phyloP scores from a whole-genome alignment of 2,888 invertebrate species.

The Hesperia comma region DNA sequence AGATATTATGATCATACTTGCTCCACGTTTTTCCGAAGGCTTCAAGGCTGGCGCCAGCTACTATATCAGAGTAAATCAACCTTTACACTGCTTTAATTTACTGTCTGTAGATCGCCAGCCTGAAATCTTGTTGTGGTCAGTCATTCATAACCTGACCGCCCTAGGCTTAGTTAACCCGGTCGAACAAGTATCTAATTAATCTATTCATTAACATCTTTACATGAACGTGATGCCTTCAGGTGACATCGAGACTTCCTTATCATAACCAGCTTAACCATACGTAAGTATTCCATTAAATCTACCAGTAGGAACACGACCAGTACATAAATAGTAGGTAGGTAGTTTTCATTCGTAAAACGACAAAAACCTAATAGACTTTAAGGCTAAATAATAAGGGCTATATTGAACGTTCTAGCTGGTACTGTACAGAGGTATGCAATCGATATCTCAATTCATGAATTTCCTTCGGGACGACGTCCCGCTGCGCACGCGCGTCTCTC shows the following conservation, averaged over 20 bases:
- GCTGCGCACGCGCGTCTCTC: slow-evolving; percentile 51
- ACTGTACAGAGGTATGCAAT: slow-evolving; percentile 26
- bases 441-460: slow-evolving; percentile 42
- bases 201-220: neutral
- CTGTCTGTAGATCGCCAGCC: no score
- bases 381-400: neutral
- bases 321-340: neutral
- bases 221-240: neutral
- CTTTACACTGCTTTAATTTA: no score
- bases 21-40: no score
- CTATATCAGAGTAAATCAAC: no score
- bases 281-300: slow-evolving; percentile 40
- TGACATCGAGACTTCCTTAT: neutral
- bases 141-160: no score
- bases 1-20: no score
- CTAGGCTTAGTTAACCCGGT: no score
- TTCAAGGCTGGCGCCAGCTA: no score
- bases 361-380: neutral
- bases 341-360: neutral
- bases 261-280: slow-evolving; percentile 21
- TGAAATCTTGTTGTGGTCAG: no score
- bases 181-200: no score
- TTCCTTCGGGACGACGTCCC: slow-evolving; percentile 48
- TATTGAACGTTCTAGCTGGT: neutral
- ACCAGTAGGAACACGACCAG: slow-evolving; percentile 28